These are phyloP conservation scores for Adelges cooleyi DNA, from an alignment of 1,140 invertebrate species.

Conservation along the genomic window DNA sequence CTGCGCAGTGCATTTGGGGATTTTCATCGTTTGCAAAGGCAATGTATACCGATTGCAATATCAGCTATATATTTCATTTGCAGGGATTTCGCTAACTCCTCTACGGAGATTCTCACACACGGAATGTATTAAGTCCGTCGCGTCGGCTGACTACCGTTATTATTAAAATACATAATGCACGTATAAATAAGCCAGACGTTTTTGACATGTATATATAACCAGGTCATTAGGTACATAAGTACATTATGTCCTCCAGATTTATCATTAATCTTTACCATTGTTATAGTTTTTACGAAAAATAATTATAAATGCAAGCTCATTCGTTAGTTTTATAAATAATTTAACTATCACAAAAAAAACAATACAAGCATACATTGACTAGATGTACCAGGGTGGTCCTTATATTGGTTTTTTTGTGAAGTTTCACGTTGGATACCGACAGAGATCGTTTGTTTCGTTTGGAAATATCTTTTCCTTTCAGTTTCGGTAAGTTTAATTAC, in stretches of 20 bases:
- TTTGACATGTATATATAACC: too few species aligned
- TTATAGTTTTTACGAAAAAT: too few species aligned
- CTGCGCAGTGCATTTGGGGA: background rate
- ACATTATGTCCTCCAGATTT: too few species aligned
- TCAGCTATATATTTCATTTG: conserved; percentile 5
- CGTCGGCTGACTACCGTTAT: background rate
- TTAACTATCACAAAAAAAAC: too few species aligned
- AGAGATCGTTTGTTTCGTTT: background rate
- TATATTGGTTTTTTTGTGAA: too few species aligned
- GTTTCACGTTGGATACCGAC: too few species aligned
- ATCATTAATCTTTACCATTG: too few species aligned
- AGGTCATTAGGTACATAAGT: too few species aligned
- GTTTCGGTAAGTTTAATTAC: background rate
- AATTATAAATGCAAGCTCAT: too few species aligned
- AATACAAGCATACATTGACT: background rate
- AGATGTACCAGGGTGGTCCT: too few species aligned
- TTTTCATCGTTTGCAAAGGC: conserved; percentile 2
- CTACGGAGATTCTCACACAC: background rate
- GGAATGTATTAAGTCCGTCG: background rate
- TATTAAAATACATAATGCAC: background rate
- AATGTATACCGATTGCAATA: background rate
- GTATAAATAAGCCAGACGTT: background rate
- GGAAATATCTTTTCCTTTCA: background rate
- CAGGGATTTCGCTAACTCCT: background rate
- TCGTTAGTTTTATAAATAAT: too few species aligned